Evolutionary conservation across 2,113 vertebrate genomes (phyloP).

Genomic region (Tachysurus vachellii): DNA sequence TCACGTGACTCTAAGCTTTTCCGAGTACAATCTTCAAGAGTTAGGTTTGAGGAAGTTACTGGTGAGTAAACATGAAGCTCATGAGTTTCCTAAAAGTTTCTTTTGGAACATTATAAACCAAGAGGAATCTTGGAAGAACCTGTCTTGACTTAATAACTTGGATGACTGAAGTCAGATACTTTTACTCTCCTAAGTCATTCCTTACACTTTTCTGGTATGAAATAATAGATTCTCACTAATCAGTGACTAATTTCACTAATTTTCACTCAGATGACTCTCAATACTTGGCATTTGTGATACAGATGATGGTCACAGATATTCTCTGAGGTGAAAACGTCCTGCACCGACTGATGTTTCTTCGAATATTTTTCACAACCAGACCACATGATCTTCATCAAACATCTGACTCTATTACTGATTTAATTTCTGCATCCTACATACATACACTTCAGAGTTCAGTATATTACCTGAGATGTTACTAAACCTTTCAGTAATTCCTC

Average conservation of each 20-base stretch:
- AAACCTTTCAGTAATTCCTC: background rate
- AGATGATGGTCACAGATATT: background rate
- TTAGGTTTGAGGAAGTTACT: background rate
- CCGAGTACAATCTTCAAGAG: background rate
- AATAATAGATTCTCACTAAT: background rate
- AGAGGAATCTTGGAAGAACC: background rate
- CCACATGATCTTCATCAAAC: background rate
- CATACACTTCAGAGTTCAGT: background rate
- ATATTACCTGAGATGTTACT: background rate
- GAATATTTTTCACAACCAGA: background rate
- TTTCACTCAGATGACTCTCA: background rate
- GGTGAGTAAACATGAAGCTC: background rate
- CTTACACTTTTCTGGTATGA: background rate
- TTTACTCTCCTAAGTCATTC: background rate
- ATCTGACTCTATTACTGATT: background rate
- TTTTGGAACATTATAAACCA: background rate
- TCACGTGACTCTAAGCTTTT: background rate
- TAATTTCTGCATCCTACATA: too few species aligned
- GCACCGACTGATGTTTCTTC: background rate
- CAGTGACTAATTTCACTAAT: background rate
- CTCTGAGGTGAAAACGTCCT: background rate
- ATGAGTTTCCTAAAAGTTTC: background rate
- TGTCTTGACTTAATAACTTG: background rate
- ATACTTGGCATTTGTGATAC: background rate
- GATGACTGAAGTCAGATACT: background rate